A percentile compares a stretch with the other conserved stretches of the same genome.
These are phyloP conservation scores for Peromyscus californicus DNA, from an alignment of 2,113 vertebrate genomes.

Conservation along the genomic window DNA sequence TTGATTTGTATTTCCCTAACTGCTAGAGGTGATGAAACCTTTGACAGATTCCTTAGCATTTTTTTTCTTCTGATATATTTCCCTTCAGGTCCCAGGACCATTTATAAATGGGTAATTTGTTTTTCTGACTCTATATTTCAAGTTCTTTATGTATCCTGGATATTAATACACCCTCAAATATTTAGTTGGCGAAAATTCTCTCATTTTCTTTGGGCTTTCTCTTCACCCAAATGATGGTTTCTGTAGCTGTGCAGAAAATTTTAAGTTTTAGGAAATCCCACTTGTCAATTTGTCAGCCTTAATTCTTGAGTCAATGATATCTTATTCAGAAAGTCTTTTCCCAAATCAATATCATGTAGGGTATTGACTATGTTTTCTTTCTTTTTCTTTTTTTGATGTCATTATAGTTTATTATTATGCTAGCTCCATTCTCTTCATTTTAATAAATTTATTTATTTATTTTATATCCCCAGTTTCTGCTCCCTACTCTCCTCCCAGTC, in stretches of 20 bases:
- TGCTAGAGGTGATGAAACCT: no score
- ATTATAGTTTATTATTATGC: no score
- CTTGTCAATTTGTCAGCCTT: background rate
- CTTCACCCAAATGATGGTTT: no score
- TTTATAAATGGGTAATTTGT: background rate
- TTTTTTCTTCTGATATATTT: background rate
- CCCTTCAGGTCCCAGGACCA: background rate
- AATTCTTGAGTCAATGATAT: background rate
- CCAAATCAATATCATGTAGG: background rate
- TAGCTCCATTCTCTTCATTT: no score
- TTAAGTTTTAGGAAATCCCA: background rate
- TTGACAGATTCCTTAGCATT: background rate
- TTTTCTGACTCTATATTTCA: background rate
- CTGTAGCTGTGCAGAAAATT: background rate
- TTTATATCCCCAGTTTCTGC: no score
- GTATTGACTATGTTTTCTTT: background rate
- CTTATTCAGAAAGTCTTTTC: background rate
- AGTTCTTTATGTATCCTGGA: no score
- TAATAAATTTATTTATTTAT: no score
- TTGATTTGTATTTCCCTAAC: no score
- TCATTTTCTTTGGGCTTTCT: background rate
- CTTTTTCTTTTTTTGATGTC: no score
- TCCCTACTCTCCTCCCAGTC: no score
- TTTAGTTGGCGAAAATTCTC: background rate
- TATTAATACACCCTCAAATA: background rate